Evolutionary conservation across 2,797 vertebrate species (phyloP).

Genomic region (Premnoplex brunnescens): DNA sequence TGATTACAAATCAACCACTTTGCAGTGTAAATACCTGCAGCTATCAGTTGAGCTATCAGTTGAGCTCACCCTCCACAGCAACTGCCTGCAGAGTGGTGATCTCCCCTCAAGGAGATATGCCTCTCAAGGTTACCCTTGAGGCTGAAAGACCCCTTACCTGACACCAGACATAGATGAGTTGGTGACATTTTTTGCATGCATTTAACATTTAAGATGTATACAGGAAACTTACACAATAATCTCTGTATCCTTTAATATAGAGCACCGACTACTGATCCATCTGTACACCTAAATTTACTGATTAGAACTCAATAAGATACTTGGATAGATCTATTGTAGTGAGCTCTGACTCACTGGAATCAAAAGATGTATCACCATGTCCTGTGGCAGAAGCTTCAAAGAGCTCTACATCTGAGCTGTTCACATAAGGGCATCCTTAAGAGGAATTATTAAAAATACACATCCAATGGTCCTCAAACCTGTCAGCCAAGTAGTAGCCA

Average conservation of each 20-base stretch:
- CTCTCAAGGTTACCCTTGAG: background rate
- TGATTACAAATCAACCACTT: background rate
- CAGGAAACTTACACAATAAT: background rate
- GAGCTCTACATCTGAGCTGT: background rate
- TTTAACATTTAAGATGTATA: background rate
- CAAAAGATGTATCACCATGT: accelerated
- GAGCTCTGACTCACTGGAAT: background rate
- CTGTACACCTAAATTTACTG: background rate
- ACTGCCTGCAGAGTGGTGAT: background rate
- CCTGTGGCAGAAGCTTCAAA: background rate
- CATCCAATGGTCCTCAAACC: background rate
- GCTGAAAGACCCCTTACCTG: background rate
- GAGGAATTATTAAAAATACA: background rate
- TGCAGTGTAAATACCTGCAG: accelerated
- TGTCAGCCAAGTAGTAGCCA: background rate
- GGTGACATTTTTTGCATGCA: background rate
- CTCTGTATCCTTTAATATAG: background rate
- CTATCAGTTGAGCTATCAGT: background rate
- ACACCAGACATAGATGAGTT: background rate
- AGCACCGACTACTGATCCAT: background rate
- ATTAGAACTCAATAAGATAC: background rate
- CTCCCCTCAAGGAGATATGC: background rate
- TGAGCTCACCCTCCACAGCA: background rate
- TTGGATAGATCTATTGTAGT: background rate
- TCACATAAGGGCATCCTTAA: background rate